These are phyloP conservation scores for Platynereis dumerilii DNA, from an alignment of 2,888 invertebrate genomes.

Conservation along the genomic window DNA sequence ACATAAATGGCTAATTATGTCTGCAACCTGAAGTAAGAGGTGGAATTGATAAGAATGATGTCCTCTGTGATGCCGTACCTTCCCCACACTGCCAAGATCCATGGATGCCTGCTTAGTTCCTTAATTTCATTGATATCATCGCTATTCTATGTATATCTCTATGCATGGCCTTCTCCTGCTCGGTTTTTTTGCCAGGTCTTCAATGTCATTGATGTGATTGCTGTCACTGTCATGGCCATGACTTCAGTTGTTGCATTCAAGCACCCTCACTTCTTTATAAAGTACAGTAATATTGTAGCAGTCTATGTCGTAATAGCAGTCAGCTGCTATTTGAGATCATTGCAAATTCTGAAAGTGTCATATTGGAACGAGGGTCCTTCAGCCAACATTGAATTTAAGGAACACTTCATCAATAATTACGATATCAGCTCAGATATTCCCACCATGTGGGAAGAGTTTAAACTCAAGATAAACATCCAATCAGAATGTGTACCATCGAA, in stretches of 20 bases:
- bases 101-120: too few relatives aligned
- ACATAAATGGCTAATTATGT: background rate
- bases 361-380: conserved; percentile 28
- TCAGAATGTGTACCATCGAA: too few relatives aligned
- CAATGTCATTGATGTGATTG: conserved; percentile 15
- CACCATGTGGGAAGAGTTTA: too few relatives aligned
- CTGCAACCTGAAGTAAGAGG: background rate
- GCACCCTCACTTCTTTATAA: background rate
- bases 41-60: background rate
- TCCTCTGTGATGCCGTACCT: too few relatives aligned
- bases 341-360: conserved; percentile 33
- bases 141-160: too few relatives aligned
- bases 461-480: too few relatives aligned
- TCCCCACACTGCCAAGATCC: too few relatives aligned
- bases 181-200: conserved; percentile 17
- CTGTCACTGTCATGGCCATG: conserved; percentile 1
- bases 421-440: too few relatives aligned
- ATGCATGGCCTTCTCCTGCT: conserved; percentile 1
- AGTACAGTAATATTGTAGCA: conserved; percentile 10
- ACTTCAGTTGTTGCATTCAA: background rate
- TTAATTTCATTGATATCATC: too few relatives aligned
- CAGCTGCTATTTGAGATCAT: conserved; percentile 23
- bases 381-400: conserved; percentile 30
- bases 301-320: conserved; percentile 23
- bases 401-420: too few relatives aligned